A percentile compares a stretch with the other conserved stretches of the same genome.
Conservation (phyloP, 2,113 vertebrate genomes). For the Mormyrus lacerda region DNA sequence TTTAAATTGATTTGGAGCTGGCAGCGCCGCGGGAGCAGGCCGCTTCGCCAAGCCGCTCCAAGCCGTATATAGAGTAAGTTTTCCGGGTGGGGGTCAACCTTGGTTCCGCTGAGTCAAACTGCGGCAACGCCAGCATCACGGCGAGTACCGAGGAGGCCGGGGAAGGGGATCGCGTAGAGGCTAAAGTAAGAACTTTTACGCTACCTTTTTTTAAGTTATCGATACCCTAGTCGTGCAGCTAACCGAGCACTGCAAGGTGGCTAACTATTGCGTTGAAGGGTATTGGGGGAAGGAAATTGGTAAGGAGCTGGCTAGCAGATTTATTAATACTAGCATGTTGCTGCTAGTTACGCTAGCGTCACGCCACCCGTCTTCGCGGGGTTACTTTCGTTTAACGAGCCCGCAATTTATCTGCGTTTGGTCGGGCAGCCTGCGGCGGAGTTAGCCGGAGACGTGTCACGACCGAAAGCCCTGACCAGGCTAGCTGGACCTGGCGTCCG, state of each 20-base stretch:
- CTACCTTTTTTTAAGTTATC: neutral
- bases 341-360: neutral
- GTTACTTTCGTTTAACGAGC: neutral
- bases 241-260: neutral
- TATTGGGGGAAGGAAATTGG: neutral
- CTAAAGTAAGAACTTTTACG: conserved; percentile 41
- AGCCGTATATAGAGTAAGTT: conserved; percentile 42
- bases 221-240: neutral
- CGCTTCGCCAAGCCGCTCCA: conserved; percentile 47
- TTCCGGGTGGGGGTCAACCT: conserved; percentile 41
- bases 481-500: neutral
- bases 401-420: neutral
- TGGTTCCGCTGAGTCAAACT: conserved; percentile 50
- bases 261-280: neutral
- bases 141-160: conserved; percentile 41
- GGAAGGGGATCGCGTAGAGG: conserved; percentile 56
- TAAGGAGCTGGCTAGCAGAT: neutral
- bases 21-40: conserved; percentile 42
- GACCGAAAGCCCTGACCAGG: neutral
- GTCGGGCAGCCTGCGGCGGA: neutral
- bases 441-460: neutral
- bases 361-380: neutral
- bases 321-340: neutral
- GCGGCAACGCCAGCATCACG: conserved; percentile 54
- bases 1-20: conserved; percentile 46